phyloP scores from a whole-genome alignment of 2,797 vertebrate species.

The Ataeniobius toweri region DNA sequence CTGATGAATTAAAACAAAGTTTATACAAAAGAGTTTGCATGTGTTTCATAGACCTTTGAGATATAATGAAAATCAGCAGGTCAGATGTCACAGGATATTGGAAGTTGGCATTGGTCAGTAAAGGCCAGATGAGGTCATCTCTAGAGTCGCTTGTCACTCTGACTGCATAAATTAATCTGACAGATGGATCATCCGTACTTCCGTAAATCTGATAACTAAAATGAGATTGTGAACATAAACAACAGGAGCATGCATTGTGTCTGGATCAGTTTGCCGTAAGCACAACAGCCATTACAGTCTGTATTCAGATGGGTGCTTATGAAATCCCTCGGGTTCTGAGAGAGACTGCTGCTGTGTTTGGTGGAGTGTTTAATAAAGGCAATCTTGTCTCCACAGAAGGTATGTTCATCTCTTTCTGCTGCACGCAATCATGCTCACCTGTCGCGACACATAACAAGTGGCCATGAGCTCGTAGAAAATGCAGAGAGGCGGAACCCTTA shows the following conservation, averaged over 20 bases:
- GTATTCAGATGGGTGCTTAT: slow-evolving; percentile 62
- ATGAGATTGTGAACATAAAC: slow-evolving; percentile 1
- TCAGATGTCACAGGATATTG: no score
- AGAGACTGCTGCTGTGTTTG: slow-evolving; percentile 21
- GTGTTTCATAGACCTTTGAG: no score
- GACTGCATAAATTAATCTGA: background rate
- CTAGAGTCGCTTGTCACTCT: background rate
- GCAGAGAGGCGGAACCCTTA: slow-evolving; percentile 61
- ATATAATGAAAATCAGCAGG: no score
- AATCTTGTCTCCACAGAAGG: slow-evolving; percentile 37
- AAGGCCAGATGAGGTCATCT: no score
- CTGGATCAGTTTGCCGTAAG: slow-evolving; percentile 42
- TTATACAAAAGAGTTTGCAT: no score
- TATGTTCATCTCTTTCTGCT: slow-evolving; percentile 45
- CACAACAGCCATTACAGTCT: slow-evolving; percentile 45
- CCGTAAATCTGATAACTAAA: no score
- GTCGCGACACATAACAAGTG: slow-evolving; percentile 38
- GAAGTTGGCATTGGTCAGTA: no score
- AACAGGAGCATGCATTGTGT: slow-evolving; percentile 30
- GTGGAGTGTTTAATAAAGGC: slow-evolving; percentile 57
- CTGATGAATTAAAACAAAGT: no score
- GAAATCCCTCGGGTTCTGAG: slow-evolving; percentile 50
- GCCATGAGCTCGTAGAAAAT: slow-evolving; percentile 32
- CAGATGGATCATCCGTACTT: no score
- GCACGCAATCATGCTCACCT: slow-evolving; percentile 46